Evolutionary conservation across 2,113 vertebrate genomes (phyloP).

Genomic region (Propithecus coquereli): DNA sequence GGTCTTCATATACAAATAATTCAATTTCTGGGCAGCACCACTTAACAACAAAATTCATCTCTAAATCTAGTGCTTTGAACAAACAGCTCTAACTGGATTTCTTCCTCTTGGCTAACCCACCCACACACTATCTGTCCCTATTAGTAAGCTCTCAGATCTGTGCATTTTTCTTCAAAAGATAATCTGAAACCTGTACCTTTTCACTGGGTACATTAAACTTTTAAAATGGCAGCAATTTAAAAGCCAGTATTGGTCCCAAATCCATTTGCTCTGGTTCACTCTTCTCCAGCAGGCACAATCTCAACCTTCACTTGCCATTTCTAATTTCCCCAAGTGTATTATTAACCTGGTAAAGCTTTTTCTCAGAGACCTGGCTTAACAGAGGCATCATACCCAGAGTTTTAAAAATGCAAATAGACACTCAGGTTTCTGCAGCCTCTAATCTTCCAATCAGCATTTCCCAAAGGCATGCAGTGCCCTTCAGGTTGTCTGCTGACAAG

Average conservation of each 20-base stretch:
- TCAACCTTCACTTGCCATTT: conserved; percentile 26
- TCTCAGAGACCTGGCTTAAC: conserved; percentile 8
- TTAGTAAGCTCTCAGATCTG: neutral
- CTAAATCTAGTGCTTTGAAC: neutral
- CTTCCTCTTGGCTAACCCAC: neutral
- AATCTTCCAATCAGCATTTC: conserved; percentile 37
- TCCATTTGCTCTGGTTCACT: neutral
- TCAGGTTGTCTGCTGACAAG: conserved; percentile 9
- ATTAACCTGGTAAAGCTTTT: conserved; percentile 23
- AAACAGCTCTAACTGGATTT: conserved; percentile 29
- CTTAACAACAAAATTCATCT: neutral
- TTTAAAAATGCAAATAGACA: neutral
- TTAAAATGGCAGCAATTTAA: conserved; percentile 44
- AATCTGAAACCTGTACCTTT: conserved; percentile 21
- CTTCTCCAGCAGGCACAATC: neutral
- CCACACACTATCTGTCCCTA: neutral
- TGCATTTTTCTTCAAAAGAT: conserved; percentile 34
- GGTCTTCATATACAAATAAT: neutral
- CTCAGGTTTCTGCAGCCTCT: neutral
- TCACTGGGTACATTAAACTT: neutral
- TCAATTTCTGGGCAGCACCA: neutral
- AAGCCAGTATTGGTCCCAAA: neutral
- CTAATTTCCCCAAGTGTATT: neutral
- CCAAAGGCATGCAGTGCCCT: conserved; percentile 18
- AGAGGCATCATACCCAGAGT: neutral